Base-by-base conservation (phyloP, 2,888 invertebrate genomes). In the Platycheirus albimanus region DNA sequence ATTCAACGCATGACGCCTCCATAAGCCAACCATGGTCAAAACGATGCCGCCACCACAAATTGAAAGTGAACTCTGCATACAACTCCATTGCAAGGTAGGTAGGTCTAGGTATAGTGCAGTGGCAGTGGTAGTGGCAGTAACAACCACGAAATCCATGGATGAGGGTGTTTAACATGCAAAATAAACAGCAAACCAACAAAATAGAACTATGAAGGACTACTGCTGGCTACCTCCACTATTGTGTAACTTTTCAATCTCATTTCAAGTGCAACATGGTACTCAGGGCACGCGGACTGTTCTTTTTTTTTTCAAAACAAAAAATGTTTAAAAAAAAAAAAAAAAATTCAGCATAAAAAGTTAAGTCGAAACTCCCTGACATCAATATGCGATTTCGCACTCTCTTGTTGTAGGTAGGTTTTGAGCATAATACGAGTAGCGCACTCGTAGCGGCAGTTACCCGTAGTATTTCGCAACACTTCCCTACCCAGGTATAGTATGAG, bases 321-420 rank as follows among this genome's bases (percentile, higher is more conserved):
- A n/a, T n/a, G 30, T 33, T 13, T 51, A 19, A 41, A 61, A 51
- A 67, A 47, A 43, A 41, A 24, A 4, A 52, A 58, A 38, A 38
- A 54, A 41, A 45, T 7, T 49, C n/a, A n/a, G n/a, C n/a, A n/a
- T 6, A 63, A 36, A 67, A 67, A 45, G 30, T 28, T 52, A 67
- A 74, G 74, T 56, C 24, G n/a, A 58, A 76, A 81, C 70, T 66
- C 64, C 64, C 76, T 81, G 80, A 81, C 80, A 81, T 70, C 76
- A 81, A 81, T 81, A 81, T 76, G 76, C 70, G 43, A 76, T 81
- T 81, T 81, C 76, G 58, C 70, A 71, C 70, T 71, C 80, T 70
- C 58, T 70, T 51, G 41, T n/a, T n/a, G n/a, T n/a, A n/a, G n/a
- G n/a, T n/a, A 20, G 56, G 43, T 36, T 64, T 41, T 20, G 28